These are phyloP conservation scores for Chloroceryle inda DNA, from an alignment of 2,797 vertebrate genomes.

Conservation along the genomic window DNA sequence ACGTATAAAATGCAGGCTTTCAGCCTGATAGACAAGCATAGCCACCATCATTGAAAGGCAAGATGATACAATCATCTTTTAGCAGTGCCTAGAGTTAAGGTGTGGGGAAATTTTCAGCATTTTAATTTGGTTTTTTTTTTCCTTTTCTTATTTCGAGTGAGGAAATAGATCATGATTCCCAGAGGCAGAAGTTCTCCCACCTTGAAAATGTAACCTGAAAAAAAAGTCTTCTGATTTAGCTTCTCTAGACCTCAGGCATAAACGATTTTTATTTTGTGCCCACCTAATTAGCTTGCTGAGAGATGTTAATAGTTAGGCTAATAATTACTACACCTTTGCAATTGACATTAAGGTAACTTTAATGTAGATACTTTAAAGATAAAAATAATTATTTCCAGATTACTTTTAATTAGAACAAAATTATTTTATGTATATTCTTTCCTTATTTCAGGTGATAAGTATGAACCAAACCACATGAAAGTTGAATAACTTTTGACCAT, in stretches of 20 bases:
- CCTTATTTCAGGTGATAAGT: not conserved
- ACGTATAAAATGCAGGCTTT: not conserved
- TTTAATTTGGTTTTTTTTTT: not conserved
- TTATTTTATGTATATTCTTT: not conserved
- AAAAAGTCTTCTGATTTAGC: not conserved
- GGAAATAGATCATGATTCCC: not conserved
- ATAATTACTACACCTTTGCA: constrained; percentile 38
- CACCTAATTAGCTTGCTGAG: constrained; percentile 1
- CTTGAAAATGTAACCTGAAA: constrained; percentile 25
- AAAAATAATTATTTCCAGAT: constrained; percentile 1
- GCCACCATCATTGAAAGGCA: accelerated
- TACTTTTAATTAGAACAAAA: not conserved
- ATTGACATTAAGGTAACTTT: constrained; percentile 31
- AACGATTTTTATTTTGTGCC: not conserved
- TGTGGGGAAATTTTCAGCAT: not conserved
- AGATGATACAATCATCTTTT: not conserved
- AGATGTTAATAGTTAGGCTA: constrained; percentile 41
- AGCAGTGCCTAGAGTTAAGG: not conserved
- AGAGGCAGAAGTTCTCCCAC: not conserved
- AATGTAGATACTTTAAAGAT: not conserved
- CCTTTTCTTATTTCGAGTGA: not conserved
- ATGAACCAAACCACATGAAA: not conserved
- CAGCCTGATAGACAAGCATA: not conserved
- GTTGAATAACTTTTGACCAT: not conserved
- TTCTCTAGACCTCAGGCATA: not conserved